Conservation (phyloP, 2,797 vertebrate genomes). For the Corythornis leucogaster region DNA sequence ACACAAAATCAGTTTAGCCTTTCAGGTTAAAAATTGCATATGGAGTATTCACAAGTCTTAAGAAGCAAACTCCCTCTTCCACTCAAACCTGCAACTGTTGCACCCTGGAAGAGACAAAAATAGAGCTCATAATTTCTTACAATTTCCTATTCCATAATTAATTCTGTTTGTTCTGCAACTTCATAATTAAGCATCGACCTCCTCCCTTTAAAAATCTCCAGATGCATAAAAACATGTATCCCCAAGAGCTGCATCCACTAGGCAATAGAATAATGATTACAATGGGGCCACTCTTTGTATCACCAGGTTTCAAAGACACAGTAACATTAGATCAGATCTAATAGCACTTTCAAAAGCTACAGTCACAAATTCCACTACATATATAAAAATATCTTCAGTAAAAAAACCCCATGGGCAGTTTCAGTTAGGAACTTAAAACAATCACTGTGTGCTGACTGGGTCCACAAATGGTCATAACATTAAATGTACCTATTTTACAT, state of each 20-base stretch:
- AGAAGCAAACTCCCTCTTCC: background rate
- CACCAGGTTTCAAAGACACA: slow-evolving; percentile 15
- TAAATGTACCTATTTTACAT: background rate
- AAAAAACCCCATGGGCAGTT: background rate
- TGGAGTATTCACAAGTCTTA: slow-evolving; percentile 9
- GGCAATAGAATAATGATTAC: background rate
- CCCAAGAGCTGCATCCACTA: slow-evolving; percentile 17
- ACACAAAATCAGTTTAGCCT: slow-evolving; percentile 47
- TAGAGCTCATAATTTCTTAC: background rate
- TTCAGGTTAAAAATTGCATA: slow-evolving; percentile 40
- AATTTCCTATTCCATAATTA: slow-evolving; percentile 23
- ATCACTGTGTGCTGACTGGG: background rate
- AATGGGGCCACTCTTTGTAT: background rate
- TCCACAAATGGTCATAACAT: background rate
- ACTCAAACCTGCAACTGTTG: background rate
- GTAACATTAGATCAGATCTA: background rate
- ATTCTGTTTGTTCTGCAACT: slow-evolving; percentile 41
- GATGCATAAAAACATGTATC: slow-evolving; percentile 30
- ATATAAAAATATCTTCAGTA: background rate
- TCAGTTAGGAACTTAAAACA: background rate
- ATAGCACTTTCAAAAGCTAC: slow-evolving; percentile 21
- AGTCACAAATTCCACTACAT: background rate
- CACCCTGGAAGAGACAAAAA: slow-evolving; percentile 7
- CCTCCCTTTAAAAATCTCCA: slow-evolving; percentile 16
- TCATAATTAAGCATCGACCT: slow-evolving; percentile 63